Percentiles rank a stretch among this genome's conserved stretches.
These are phyloP conservation scores for Drosophila sp. DNA, from an alignment of 1,140 invertebrate species.

Conservation along the genomic window DNA sequence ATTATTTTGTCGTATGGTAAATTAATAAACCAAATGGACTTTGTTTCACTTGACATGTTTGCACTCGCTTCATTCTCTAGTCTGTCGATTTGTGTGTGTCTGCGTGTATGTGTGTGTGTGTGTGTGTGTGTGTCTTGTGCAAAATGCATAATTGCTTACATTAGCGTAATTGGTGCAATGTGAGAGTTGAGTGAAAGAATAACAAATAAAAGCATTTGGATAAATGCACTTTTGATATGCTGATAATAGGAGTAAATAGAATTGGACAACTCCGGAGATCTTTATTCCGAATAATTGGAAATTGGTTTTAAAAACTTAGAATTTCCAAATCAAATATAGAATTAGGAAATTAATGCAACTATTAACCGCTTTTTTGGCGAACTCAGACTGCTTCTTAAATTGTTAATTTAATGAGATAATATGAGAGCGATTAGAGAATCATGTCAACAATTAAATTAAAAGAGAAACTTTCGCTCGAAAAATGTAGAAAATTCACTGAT, in stretches of 20 bases:
- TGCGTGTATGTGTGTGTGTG: conserved; percentile 4
- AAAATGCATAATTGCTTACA: conserved; percentile 79
- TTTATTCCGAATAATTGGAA: no score
- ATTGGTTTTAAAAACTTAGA: no score
- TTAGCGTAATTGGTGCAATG: conserved; percentile 73
- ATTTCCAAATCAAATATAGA: no score
- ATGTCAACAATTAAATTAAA: no score
- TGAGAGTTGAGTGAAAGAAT: conserved; percentile 7
- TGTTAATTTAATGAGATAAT: no score
- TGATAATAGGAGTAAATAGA: conserved; percentile 4
- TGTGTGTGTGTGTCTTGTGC: conserved; percentile 35
- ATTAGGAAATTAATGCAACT: no score
- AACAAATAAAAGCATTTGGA: conserved; percentile 7
- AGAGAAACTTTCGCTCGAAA: no score
- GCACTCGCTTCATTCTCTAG: conserved; percentile 44
- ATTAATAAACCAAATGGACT: conserved; percentile 84
- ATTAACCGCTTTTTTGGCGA: no score
- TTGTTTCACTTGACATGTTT: conserved; percentile 83
- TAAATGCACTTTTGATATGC: conserved; percentile 50
- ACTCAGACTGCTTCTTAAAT: no score
- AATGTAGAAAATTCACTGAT: no score
- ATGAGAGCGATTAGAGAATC: no score
- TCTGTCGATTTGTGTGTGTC: conserved; percentile 25
- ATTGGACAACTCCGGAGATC: no score
- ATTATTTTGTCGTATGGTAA: conserved; percentile 85